Conservation (phyloP, 2,113 vertebrate species). For the Coryphaenoides rupestris region DNA sequence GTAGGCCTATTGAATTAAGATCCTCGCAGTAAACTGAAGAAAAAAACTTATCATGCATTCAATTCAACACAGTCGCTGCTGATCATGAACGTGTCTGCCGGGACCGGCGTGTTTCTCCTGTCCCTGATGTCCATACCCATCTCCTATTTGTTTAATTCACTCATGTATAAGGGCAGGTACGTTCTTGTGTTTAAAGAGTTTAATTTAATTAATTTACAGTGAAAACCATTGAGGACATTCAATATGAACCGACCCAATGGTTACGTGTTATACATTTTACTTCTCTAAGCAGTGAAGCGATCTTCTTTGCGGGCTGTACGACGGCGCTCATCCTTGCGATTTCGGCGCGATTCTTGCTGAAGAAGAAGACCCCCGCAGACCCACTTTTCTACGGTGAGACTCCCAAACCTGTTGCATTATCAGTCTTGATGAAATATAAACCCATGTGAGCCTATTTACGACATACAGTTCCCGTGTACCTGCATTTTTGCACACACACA, state of each 20-base stretch:
- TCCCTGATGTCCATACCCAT: conserved; percentile 85
- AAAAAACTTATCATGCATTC: too few relatives aligned
- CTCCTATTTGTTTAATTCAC: conserved; percentile 81
- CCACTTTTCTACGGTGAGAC: conserved; percentile 86
- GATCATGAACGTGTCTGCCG: conserved; percentile 85
- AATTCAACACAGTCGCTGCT: neutral
- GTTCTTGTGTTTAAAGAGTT: conserved; percentile 33
- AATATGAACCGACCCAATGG: neutral
- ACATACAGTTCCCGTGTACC: too few relatives aligned
- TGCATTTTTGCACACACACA: too few relatives aligned
- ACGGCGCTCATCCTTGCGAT: conserved; percentile 75
- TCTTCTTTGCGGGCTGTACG: conserved; percentile 74
- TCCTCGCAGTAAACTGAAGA: too few relatives aligned
- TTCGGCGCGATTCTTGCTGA: conserved; percentile 74
- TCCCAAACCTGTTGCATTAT: neutral
- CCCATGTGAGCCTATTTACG: too few relatives aligned
- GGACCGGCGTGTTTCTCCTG: conserved; percentile 85
- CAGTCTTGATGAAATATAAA: neutral
- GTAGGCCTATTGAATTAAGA: too few relatives aligned
- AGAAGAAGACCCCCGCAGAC: conserved; percentile 82
- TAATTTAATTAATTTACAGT: too few relatives aligned
- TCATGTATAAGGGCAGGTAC: conserved; percentile 78
- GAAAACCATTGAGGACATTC: neutral
- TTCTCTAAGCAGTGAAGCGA: conserved; percentile 75
- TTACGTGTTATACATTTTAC: conserved; percentile 1